phyloP scores from a whole-genome alignment of 2,797 vertebrate species.

The Myotis pilosus region DNA sequence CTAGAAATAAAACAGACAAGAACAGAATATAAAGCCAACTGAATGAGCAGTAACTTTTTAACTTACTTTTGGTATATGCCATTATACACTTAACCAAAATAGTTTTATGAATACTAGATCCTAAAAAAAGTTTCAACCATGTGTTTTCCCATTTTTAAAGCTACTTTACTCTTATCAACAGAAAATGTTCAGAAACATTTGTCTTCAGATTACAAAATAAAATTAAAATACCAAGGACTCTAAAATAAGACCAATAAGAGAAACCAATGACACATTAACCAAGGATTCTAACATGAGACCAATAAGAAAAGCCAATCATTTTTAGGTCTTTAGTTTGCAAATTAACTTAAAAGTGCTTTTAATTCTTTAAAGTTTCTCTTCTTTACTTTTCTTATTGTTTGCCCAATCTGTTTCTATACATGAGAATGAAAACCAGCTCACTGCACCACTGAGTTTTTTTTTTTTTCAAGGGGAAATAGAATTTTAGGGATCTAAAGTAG shows the following conservation, averaged over 20 bases:
- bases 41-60: constrained; percentile 35
- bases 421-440: neutral
- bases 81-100: neutral
- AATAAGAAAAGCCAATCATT: neutral
- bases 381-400: neutral
- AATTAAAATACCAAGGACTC: constrained; percentile 39
- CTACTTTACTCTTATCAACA: neutral
- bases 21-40: neutral
- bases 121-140: neutral
- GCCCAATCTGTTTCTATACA: neutral
- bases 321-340: neutral
- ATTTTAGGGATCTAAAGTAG: neutral
- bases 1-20: constrained; percentile 80
- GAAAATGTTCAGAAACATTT: constrained; percentile 25
- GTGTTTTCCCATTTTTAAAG: neutral
- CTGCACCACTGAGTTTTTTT: neutral
- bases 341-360: constrained; percentile 7
- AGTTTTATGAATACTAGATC: constrained; percentile 17
- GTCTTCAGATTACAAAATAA: constrained; percentile 43
- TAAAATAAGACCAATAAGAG: neutral
- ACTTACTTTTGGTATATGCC: constrained; percentile 27
- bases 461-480: neutral
- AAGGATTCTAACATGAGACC: neutral
- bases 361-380: constrained; percentile 27
- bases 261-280: neutral